Percentiles rank a stretch among this genome's conserved stretches.
Evolutionary conservation across 2,888 invertebrate genomes (phyloP).

Genomic region (Nemotelus nigrinus): DNA sequence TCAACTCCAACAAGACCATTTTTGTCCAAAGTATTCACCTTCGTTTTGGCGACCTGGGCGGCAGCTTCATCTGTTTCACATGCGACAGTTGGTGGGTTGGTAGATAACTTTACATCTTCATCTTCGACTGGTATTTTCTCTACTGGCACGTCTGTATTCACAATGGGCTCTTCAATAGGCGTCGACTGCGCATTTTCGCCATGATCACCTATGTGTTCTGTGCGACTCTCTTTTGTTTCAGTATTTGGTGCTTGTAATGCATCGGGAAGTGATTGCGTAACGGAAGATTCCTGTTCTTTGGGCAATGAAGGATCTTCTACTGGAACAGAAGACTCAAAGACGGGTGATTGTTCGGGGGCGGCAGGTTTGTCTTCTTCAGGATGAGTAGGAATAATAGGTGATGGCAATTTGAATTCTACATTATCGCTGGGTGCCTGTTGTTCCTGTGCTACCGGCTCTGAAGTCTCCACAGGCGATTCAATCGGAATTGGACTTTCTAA

Average conservation of each 20-base stretch:
- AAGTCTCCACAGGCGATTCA: not conserved
- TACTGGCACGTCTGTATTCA: not conserved
- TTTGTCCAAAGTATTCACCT: constrained; percentile 44
- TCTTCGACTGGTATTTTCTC: constrained; percentile 5
- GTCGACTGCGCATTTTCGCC: not conserved
- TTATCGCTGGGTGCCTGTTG: constrained; percentile 13
- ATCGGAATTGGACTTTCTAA: not conserved
- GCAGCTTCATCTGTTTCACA: constrained; percentile 18
- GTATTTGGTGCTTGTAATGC: not conserved
- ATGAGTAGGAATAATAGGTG: constrained; percentile 43
- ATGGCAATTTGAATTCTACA: constrained; percentile 25
- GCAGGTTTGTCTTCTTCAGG: constrained; percentile 44
- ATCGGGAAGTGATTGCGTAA: not conserved
- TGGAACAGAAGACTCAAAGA: constrained; percentile 41
- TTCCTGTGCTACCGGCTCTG: not conserved
- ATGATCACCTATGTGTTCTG: constrained; percentile 24
- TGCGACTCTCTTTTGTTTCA: not conserved
- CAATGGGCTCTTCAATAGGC: not conserved
- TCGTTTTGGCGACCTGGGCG: constrained; percentile 24
- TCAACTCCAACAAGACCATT: constrained; percentile 43
- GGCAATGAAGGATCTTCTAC: constrained; percentile 16
- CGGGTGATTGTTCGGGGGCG: constrained; percentile 46
- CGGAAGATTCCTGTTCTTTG: not conserved
- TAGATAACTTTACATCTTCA: not conserved
- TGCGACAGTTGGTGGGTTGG: constrained; percentile 8